Evolutionary conservation across 2,113 vertebrate genomes (phyloP), one percentile per base, ranked within the genome.

Genomic region (Austrofundulus limnaeus): DNA sequence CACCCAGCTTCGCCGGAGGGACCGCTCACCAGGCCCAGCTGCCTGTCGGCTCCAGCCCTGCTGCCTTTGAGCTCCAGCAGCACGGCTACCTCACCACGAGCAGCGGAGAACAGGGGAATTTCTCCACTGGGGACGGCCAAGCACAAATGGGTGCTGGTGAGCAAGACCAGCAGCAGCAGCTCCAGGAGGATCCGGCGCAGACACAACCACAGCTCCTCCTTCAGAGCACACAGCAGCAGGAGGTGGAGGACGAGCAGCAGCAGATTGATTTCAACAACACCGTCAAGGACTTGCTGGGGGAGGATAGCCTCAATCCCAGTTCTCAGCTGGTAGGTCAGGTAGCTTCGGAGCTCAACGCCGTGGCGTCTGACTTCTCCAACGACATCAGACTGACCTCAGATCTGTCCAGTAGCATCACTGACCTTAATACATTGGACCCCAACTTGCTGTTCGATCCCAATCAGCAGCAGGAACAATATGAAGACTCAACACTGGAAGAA

Each of bases 401-500:
- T 81, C 94, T 99, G 89, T 97, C 97, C 91, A 96, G 95, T 94
- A 98, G 97, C 94, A 99, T 99, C 92, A 97, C 94, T 43, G 96
- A 99, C 94, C 92, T 99, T 88, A 99, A 97, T 90, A 93, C 96
- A 56, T 94, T 99, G 90, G 97, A 99, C 89, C 90, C 95, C 80
- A 98, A 96, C 87, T 93, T 99, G 88, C 94, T 99, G 89, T 99
- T 99, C 87, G 96, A 99, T 90, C 96, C 97, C 53, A 93, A 94
- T 87, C 96, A 93, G 78, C 97, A 96, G 92, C 97, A 98, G 92
- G 96, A 95, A 92, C 95, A 96, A 90, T 97, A 98, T 15, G 97
- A 98, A 89, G 97, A 97, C 88, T 93, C 96, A 61, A 97, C 96
- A 93, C 96, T 99, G 96, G 97, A 98, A 91, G 97, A 98, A 86